These are phyloP conservation scores for Lichenostomus cassidix DNA, from an alignment of 2,113 vertebrate genomes.

Conservation along the genomic window DNA sequence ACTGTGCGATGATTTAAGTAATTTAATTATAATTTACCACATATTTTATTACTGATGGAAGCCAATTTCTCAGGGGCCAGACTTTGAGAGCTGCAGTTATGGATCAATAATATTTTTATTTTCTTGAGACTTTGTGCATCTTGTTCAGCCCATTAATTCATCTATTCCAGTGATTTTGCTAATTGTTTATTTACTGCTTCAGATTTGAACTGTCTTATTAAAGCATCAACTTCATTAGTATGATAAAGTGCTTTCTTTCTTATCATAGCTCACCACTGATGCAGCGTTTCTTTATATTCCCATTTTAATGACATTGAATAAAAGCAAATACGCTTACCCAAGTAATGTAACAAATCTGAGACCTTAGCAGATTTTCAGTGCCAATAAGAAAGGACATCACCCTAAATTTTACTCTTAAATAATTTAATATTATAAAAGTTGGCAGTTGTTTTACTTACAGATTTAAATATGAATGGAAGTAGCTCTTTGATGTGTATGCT, in stretches of 20 bases:
- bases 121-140: not conserved
- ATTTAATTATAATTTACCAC: not conserved
- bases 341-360: not conserved
- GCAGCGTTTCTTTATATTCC: not conserved
- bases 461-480: not conserved
- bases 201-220: not conserved
- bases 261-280: not conserved
- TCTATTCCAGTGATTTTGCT: not conserved
- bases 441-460: not conserved
- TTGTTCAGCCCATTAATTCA: not conserved
- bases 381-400: not conserved
- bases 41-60: not conserved
- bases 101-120: not conserved
- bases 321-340: not conserved
- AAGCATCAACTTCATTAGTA: not conserved
- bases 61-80: not conserved
- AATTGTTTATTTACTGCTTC: constrained; percentile 3
- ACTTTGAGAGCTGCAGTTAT: not conserved
- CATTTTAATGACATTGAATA: not conserved
- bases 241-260: not conserved
- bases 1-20: not conserved
- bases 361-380: not conserved
- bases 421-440: not conserved
- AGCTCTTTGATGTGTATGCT: not conserved
- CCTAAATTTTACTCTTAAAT: not conserved